phyloP scores from a whole-genome alignment of 2,888 invertebrate genomes.

The Mesochorus sp. region DNA sequence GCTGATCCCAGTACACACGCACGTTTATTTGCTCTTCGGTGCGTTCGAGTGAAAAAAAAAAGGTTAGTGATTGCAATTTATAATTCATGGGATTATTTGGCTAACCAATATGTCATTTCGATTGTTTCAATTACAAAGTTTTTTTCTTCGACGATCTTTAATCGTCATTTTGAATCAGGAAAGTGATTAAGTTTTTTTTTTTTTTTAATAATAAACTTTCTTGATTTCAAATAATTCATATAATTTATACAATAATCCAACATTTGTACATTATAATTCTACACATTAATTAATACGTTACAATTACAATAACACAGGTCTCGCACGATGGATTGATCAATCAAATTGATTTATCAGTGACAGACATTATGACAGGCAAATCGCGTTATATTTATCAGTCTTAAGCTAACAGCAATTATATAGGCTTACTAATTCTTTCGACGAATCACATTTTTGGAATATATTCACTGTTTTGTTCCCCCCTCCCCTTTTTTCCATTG shows the following conservation, averaged over 20 bases:
- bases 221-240: constrained; percentile 33
- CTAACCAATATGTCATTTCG: no score
- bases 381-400: constrained; percentile 10
- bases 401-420: constrained; percentile 49
- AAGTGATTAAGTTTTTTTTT: no score
- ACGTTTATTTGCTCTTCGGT: no score
- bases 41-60: no score
- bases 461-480: not conserved
- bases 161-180: no score
- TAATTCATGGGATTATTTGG: no score
- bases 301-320: constrained; percentile 34
- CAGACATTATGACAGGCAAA: not conserved
- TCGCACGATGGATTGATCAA: constrained; percentile 1
- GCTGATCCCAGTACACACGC: no score
- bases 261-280: constrained; percentile 51
- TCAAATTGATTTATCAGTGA: constrained; percentile 29
- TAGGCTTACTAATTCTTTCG: constrained; percentile 24
- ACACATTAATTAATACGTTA: constrained; percentile 28
- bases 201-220: not conserved
- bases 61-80: no score
- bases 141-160: no score
- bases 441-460: constrained; percentile 23
- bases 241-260: constrained; percentile 51
- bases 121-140: no score
- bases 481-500: not conserved